phyloP scores from a whole-genome alignment of 2,797 vertebrate species.

The Tolypeutes matacus region DNA sequence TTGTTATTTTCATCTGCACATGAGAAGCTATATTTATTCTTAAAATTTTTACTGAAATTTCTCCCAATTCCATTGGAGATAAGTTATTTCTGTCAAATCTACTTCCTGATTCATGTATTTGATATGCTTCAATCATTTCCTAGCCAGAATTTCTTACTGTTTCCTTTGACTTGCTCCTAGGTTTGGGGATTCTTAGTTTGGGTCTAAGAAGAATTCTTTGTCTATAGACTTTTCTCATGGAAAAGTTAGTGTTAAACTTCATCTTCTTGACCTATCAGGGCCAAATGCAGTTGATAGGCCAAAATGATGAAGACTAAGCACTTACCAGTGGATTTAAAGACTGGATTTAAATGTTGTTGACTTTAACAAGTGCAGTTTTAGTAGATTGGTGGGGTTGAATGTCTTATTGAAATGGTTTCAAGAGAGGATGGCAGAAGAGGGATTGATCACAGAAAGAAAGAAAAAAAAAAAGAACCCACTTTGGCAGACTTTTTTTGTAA shows the following conservation, averaged over 20 bases:
- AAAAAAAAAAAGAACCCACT: not conserved
- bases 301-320: not conserved
- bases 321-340: not conserved
- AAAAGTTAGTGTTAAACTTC: not conserved
- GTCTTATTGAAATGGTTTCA: conserved; percentile 45
- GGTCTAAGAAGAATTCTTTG: not conserved
- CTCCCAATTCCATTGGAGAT: not conserved
- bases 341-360: not conserved
- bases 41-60: not conserved
- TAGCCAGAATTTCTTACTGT: not conserved
- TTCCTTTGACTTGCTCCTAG: conserved; percentile 33
- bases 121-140: conserved; percentile 2
- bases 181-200: conserved; percentile 12
- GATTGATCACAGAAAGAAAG: not conserved
- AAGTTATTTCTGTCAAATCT: not conserved
- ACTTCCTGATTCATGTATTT: not conserved
- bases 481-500: not conserved
- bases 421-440: conserved; percentile 20
- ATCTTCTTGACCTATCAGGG: not conserved
- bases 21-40: not conserved
- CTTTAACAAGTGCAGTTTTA: not conserved
- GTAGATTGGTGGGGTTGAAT: not conserved
- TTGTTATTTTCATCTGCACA: not conserved
- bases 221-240: not conserved
- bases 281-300: not conserved